Percentiles rank a stretch among this genome's conserved stretches.
These are phyloP conservation scores for Netelia inedita DNA, from an alignment of 2,888 invertebrate genomes.

Conservation along the genomic window DNA sequence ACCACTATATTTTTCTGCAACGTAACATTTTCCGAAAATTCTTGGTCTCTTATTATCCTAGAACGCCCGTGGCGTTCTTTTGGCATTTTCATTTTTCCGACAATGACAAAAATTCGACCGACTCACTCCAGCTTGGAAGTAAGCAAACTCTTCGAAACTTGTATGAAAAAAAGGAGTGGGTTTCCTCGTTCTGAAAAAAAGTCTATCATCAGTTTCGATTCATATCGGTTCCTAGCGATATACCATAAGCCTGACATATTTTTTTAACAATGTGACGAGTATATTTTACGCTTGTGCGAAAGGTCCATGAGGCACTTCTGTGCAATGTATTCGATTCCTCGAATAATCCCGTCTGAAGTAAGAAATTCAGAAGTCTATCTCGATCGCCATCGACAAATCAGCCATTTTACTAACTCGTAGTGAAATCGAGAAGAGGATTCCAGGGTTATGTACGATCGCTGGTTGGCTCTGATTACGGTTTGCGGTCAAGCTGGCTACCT, in stretches of 20 bases:
- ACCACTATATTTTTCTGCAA: constrained; percentile 76
- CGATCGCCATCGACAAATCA: constrained; percentile 27
- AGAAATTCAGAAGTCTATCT: constrained; percentile 1
- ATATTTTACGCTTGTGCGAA: constrained; percentile 14
- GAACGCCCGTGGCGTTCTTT: constrained; percentile 70
- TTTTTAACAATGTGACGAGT: constrained; percentile 45
- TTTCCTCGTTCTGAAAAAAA: constrained; percentile 64
- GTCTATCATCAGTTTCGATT: constrained; percentile 61
- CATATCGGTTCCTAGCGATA: constrained; percentile 44
- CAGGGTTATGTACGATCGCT: constrained; percentile 14
- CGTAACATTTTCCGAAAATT: constrained; percentile 82
- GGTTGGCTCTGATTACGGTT: constrained; percentile 75
- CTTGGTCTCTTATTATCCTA: constrained; percentile 62
- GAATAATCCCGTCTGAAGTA: not conserved
- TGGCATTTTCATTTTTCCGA: constrained; percentile 78
- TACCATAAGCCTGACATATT: constrained; percentile 47
- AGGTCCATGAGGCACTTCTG: not conserved
- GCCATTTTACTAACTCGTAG: constrained; percentile 28
- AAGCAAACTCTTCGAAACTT: constrained; percentile 70
- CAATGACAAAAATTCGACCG: constrained; percentile 80
- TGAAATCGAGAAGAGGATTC: constrained; percentile 51
- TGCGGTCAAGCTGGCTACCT: constrained; percentile 75
- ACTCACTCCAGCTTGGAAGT: constrained; percentile 84
- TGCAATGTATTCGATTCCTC: constrained; percentile 10
- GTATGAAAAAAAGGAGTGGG: constrained; percentile 47